phyloP scores from a whole-genome alignment of 2,797 vertebrate genomes.

The Diglossa cyanea region DNA sequence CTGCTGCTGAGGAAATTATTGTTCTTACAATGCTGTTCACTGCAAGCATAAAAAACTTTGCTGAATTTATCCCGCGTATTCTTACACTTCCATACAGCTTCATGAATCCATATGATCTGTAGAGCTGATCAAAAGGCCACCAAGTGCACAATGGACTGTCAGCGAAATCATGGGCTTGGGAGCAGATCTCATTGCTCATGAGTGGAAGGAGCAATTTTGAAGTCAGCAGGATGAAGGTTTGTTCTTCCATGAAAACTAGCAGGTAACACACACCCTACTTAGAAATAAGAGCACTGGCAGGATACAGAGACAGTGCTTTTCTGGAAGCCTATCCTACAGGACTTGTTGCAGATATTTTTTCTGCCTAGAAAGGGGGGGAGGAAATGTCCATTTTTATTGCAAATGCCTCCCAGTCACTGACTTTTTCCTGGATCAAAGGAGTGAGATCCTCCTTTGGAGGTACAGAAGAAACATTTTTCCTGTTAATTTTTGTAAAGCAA shows the following conservation, averaged over 20 bases:
- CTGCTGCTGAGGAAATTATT: conserved; percentile 1
- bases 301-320: not conserved
- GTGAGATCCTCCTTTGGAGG: not conserved
- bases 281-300: not conserved
- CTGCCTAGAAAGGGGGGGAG: not conserved
- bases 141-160: not conserved
- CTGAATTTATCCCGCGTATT: not conserved
- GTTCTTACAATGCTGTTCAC: not conserved
- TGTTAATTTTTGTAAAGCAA: not conserved
- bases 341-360: not conserved
- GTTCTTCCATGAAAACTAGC: not conserved
- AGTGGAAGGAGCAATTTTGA: not conserved
- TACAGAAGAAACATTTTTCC: not conserved
- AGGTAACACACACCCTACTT: not conserved
- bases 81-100: not conserved
- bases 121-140: not conserved
- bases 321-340: not conserved
- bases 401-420: not conserved
- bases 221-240: not conserved
- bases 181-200: not conserved
- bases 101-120: not conserved
- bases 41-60: not conserved
- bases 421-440: not conserved
- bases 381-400: not conserved
- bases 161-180: not conserved